Conservation (phyloP, 2,888 invertebrate species). For the Noctuana brunneofusca region DNA sequence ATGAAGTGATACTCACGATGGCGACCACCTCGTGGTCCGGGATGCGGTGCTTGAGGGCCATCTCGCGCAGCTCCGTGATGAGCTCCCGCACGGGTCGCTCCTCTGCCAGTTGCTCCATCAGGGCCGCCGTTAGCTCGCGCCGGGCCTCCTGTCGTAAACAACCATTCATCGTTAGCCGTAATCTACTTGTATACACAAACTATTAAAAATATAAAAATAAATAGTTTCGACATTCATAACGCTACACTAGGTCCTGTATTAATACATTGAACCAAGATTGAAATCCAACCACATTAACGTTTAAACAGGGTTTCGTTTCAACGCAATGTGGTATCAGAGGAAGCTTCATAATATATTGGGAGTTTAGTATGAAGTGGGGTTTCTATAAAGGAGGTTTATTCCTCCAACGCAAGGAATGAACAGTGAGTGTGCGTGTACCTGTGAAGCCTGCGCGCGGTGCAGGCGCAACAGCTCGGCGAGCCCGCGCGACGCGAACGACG, state of each 20-base stretch:
- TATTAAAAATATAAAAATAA: too few species aligned
- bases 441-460: slow-evolving; percentile 92
- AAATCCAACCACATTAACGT: too few species aligned
- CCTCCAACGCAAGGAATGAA: too few species aligned
- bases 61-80: slow-evolving; percentile 92
- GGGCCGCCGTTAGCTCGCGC: slow-evolving; percentile 82
- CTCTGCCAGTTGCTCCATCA: slow-evolving; percentile 93
- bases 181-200: too few species aligned
- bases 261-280: too few species aligned
- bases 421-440: slow-evolving; percentile 59
- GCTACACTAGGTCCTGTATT: too few species aligned
- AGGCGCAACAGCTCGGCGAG: slow-evolving; percentile 91
- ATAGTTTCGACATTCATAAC: too few species aligned
- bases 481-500: slow-evolving; percentile 91
- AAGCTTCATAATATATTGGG: too few species aligned
- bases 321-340: too few species aligned
- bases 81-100: slow-evolving; percentile 93
- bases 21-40: slow-evolving; percentile 95
- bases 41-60: slow-evolving; percentile 91
- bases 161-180: not conserved
- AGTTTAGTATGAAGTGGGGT: too few species aligned
- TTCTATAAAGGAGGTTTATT: too few species aligned
- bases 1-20: slow-evolving; percentile 84
- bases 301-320: too few species aligned
- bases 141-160: slow-evolving; percentile 75